Conservation (phyloP, 2,888 invertebrate genomes). For the Drosophila meridionalis region DNA sequence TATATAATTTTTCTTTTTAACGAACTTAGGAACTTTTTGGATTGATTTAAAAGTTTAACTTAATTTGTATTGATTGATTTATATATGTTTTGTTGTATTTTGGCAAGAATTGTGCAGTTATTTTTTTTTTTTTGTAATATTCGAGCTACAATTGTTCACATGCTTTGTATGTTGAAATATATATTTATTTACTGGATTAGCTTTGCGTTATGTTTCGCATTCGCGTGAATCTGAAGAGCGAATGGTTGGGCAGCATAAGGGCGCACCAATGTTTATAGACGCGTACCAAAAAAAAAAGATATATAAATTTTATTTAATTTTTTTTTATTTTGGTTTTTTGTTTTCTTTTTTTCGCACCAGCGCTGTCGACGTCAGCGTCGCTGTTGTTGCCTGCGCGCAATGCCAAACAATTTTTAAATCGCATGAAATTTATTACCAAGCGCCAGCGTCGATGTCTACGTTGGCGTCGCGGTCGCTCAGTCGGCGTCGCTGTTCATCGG, state of each 20-base stretch:
- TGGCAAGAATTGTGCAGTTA: constrained; percentile 68
- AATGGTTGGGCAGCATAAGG: constrained; percentile 73
- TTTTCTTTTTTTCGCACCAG: constrained; percentile 45
- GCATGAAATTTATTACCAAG: constrained; percentile 68
- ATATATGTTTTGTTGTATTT: neutral
- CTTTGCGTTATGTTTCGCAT: constrained; percentile 45
- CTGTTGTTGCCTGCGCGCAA: constrained; percentile 60
- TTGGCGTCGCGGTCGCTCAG: constrained; percentile 13
- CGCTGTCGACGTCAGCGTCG: constrained; percentile 59
- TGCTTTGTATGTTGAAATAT: constrained; percentile 19
- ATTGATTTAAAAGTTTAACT: constrained; percentile 7
- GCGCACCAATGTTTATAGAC: constrained; percentile 74
- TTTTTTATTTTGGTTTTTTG: constrained; percentile 11
- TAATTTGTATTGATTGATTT: constrained; percentile 8
- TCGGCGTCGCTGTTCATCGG: constrained; percentile 11
- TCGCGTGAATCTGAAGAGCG: constrained; percentile 53
- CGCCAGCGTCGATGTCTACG: constrained; percentile 11
- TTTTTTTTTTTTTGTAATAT: constrained; percentile 7
- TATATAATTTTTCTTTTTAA: constrained; percentile 6
- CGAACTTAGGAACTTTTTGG: constrained; percentile 22
- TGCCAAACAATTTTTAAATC: constrained; percentile 72
- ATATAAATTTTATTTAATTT: neutral
- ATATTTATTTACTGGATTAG: constrained; percentile 4
- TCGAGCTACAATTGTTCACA: constrained; percentile 40
- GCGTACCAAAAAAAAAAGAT: constrained; percentile 19